phyloP scores from a whole-genome alignment of 2,888 invertebrate genomes.

The Alentia gelatinosa region DNA sequence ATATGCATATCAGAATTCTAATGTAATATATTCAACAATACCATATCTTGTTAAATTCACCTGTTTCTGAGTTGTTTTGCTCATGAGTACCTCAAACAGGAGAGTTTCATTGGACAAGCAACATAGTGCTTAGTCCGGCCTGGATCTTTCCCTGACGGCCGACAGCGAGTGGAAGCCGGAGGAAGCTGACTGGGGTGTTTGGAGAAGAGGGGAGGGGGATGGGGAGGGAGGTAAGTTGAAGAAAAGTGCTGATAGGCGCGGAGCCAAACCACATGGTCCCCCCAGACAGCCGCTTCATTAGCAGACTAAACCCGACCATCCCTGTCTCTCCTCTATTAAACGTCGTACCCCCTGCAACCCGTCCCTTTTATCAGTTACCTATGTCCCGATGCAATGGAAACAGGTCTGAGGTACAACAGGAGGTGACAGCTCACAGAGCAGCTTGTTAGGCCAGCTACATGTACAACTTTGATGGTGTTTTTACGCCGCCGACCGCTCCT shows the following conservation, averaged over 20 bases:
- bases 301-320: background rate
- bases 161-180: background rate
- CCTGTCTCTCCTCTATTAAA: background rate
- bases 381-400: background rate
- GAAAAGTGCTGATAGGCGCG: background rate
- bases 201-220: background rate
- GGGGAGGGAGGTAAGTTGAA: background rate
- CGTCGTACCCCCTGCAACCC: background rate
- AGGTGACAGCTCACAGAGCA: background rate
- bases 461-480: conserved; percentile 5
- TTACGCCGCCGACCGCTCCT: background rate
- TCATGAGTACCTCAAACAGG: too few species aligned
- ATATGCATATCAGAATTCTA: too few species aligned
- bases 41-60: too few species aligned
- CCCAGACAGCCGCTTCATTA: conserved; percentile 41
- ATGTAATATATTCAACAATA: too few species aligned
- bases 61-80: too few species aligned
- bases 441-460: background rate
- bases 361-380: background rate
- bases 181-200: background rate
- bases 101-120: too few species aligned
- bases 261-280: conserved; percentile 27
- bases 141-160: too few species aligned
- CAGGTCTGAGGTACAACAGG: background rate
- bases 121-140: too few species aligned